phyloP scores from a whole-genome alignment of 2,888 invertebrate species.

The Callimorpha dominula region DNA sequence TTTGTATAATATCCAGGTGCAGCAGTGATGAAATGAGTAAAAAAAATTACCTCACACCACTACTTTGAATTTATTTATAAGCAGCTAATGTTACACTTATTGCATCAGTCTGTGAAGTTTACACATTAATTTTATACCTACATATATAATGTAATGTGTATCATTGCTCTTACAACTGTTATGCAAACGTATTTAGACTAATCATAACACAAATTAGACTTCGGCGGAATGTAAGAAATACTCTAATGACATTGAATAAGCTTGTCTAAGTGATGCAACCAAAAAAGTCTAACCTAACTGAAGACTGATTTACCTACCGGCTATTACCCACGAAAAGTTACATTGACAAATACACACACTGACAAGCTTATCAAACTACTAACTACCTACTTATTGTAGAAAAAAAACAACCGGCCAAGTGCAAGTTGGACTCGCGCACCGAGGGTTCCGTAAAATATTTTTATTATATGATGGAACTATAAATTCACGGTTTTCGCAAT shows the following conservation, averaged over 20 bases:
- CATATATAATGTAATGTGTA: constrained; percentile 43
- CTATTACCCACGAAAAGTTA: neutral
- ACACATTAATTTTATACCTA: constrained; percentile 24
- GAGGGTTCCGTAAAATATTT: no score
- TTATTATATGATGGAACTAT: no score
- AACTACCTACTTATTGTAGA: neutral
- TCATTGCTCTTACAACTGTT: constrained; percentile 46
- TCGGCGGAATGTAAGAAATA: constrained; percentile 32
- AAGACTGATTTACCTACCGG: neutral
- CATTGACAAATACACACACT: neutral
- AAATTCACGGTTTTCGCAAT: no score
- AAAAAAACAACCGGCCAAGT: no score
- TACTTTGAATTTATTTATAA: neutral
- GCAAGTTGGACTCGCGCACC: no score
- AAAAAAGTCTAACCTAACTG: neutral
- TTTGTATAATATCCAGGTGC: neutral
- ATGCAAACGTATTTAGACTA: constrained; percentile 28
- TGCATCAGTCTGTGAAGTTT: constrained; percentile 39
- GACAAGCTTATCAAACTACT: neutral
- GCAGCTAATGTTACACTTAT: constrained; percentile 21
- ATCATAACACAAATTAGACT: constrained; percentile 20
- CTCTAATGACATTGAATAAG: constrained; percentile 17
- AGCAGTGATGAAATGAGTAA: neutral
- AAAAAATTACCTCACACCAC: neutral
- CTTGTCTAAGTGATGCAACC: constrained; percentile 8